Evolutionary conservation across 1,140 invertebrate genomes (phyloP).

Genomic region (Oryctes rhinoceros): DNA sequence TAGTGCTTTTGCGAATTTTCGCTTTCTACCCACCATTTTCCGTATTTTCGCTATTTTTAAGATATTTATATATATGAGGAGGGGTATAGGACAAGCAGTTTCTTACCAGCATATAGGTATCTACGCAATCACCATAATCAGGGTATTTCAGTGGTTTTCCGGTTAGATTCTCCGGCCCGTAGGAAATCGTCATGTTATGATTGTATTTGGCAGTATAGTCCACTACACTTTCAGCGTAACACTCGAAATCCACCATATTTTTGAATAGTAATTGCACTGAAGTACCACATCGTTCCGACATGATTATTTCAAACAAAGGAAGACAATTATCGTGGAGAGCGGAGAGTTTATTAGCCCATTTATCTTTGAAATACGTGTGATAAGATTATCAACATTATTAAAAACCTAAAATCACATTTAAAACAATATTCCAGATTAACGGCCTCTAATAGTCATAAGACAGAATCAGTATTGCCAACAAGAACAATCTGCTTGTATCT

Average conservation of each 20-base stretch:
- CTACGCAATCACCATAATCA: conserved; percentile 88
- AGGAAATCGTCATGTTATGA: conserved; percentile 85
- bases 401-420: too few species aligned
- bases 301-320: background rate
- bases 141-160: conserved; percentile 86
- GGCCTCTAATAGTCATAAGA: too few species aligned
- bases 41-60: conserved; percentile 81
- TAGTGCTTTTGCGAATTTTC: conserved; percentile 76
- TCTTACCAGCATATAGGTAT: conserved; percentile 86
- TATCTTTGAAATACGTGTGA: too few species aligned
- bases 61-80: conserved; percentile 50
- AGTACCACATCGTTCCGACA: background rate
- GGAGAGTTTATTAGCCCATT: too few species aligned
- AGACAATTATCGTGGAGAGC: too few species aligned
- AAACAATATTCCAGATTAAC: too few species aligned
- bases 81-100: background rate
- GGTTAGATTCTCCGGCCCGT: conserved; percentile 85
- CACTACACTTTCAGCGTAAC: conserved; percentile 74
- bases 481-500: too few species aligned
- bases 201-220: conserved; percentile 93
- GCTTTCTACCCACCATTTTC: conserved; percentile 85
- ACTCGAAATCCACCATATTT: conserved; percentile 64
- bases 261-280: conserved; percentile 38
- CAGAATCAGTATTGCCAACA: too few species aligned
- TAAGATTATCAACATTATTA: too few species aligned